Evolutionary conservation across 2,888 invertebrate genomes (phyloP), one percentile per base, ranked within the genome.

Genomic region (Drosophila flavopinicola): DNA sequence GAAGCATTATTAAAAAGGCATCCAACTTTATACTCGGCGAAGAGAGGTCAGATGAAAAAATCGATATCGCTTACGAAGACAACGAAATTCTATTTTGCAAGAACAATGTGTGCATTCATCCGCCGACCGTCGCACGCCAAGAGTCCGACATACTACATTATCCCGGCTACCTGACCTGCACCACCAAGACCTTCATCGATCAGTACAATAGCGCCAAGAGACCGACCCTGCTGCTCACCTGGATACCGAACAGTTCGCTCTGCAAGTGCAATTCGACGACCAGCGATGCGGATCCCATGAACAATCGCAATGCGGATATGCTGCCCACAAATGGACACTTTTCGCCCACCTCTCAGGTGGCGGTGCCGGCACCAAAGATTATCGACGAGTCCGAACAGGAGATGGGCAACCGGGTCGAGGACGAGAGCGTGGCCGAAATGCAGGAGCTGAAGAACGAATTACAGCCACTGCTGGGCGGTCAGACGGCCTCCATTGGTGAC

Each of bases 31-130:
- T 96, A 86, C 92, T 96, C 53, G 95, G 96, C 42, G 95, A 94
- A 64, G 95, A 94, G 65, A 92, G 92, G 73, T 92, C 93, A 69
- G 93, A 92, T 64, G 92, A 93, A 87, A 94, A 93, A 84, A 92
- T 93, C 79, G 92, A 92, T 69, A 92, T 92, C 38, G 91, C 93
- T 87, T 96, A 95, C 88, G 95, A 95, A 89, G 96, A 96, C 91
- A 96, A 96, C 87, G 96, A 96, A 92, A 94, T 96, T 63, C 92
- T 96, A 45, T 96, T 96, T 91, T 96, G 96, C 91, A 99, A 98
- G 92, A 99, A 99, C 91, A 98, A 99, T 91, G 98, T 99, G 29
- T 99, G 98, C 91, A 98, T 99, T 39, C 98, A 99, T 92, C 98
- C 98, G 5, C 97, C 97, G 42, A 95, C 96, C 0, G 93, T 96